phyloP scores from a whole-genome alignment of 2,113 vertebrate species.

The Notiomystis cincta region DNA sequence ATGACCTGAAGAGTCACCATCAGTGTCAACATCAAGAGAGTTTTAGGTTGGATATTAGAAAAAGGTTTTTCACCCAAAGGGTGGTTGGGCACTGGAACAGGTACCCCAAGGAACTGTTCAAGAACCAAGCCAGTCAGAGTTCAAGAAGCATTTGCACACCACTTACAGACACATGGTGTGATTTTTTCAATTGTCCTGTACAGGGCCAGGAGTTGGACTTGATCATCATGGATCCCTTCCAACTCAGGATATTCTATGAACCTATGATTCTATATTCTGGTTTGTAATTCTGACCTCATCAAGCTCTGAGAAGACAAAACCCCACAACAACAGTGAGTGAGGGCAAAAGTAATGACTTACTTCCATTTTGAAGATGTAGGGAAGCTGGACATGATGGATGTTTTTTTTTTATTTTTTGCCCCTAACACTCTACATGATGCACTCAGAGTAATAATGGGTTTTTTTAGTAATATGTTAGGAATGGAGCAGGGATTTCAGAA shows the following conservation, averaged over 20 bases:
- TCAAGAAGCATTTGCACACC: neutral
- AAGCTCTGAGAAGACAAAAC: neutral
- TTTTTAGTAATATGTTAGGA: neutral
- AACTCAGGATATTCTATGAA: neutral
- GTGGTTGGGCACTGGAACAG: neutral
- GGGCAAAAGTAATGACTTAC: neutral
- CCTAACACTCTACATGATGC: too few species aligned
- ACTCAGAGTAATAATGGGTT: accelerated
- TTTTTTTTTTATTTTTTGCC: neutral
- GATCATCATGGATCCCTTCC: neutral
- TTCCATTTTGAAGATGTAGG: neutral
- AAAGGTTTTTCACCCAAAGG: neutral
- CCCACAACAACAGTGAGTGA: neutral
- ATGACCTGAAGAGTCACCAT: neutral
- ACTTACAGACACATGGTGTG: neutral
- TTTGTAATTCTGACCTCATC: neutral
- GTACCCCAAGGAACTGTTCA: neutral
- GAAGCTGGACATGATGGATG: neutral
- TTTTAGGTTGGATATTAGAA: neutral
- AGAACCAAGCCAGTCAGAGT: neutral
- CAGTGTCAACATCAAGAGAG: neutral
- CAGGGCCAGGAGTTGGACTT: neutral
- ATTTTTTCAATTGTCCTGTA: neutral
- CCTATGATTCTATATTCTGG: neutral
- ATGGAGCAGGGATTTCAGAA: neutral